Base-by-base conservation (phyloP, 2,888 invertebrate genomes). In the Homarus gammarus region DNA sequence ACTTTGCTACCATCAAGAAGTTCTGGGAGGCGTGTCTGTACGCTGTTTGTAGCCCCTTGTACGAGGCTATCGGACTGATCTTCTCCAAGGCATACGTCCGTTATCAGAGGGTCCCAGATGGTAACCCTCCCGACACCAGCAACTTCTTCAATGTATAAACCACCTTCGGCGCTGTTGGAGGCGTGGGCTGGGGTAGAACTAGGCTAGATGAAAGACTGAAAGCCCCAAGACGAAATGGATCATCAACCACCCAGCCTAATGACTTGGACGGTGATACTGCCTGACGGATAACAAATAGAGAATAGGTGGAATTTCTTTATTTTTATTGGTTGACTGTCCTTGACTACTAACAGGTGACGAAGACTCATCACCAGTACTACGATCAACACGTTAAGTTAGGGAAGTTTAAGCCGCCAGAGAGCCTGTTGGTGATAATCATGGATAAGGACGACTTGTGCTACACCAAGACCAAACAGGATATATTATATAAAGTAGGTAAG, bases 71-170 rank as follows among this genome's bases (percentile, higher is more conserved):
- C 51, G 96, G 96, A 2, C 95, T 95, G 92, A 93, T 95, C 85
- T 96, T 95, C 93, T 94, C 96, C 22, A 95, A 95, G 92, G 94
- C 96, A 87, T 95, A 95, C 68, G 93, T 96, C 64, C 95, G 95
- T 92, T 94, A 94, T 92, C 95, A 96, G 82, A 94, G 90, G 38
- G 68, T 92, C 6, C 92, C 92, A 31, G 92, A 92, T 61, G 87
- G 75, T 2, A 85, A 77, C 12, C 27, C 64, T 27, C 38, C 44
- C 8, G 89, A 92, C 56, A 82, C 85, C 0, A 78, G 87, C 3
- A 38, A 44, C 51, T 85, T 85, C 73, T 91, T 92, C 77, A 90
- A 75, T 40, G 90, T 90, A 38, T 92, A 82, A 79, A 51, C 12
- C 6, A 15, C 61, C 3, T 31, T 27, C 8, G 49, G 49, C 31